A percentile compares a stretch with the other conserved stretches of the same genome.
phyloP scores from a whole-genome alignment of 2,113 vertebrate species.

The Nestor notabilis region DNA sequence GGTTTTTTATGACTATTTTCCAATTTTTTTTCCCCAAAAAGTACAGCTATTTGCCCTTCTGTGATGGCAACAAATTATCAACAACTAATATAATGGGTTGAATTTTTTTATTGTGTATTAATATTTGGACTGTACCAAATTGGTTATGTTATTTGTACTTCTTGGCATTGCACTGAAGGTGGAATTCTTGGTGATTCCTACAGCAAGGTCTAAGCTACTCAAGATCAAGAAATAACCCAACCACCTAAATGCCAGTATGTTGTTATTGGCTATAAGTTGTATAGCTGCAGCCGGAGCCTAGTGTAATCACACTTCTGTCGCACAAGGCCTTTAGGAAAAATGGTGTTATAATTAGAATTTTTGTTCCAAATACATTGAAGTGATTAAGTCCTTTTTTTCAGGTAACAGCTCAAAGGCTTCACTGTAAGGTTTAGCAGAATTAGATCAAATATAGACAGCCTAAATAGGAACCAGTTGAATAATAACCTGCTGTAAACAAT shows the following conservation, averaged over 20 bases:
- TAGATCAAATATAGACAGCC: slow-evolving; percentile 11
- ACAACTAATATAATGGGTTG: not conserved
- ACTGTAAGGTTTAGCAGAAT: not conserved
- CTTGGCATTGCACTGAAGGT: not conserved
- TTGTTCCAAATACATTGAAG: slow-evolving; percentile 13
- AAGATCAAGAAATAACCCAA: slow-evolving; percentile 22
- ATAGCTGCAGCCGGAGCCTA: slow-evolving; percentile 3
- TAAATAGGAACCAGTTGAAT: not conserved
- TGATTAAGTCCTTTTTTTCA: slow-evolving; percentile 38
- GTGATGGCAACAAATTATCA: not conserved
- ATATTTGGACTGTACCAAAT: slow-evolving; percentile 5
- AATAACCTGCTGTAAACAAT: slow-evolving; percentile 26
- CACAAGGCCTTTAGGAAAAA: slow-evolving; percentile 48
- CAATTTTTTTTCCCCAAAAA: not conserved
- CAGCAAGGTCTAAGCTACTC: slow-evolving; percentile 14
- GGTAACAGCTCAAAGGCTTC: slow-evolving; percentile 10
- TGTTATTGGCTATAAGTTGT: slow-evolving; percentile 29
- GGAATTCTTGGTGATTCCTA: not conserved
- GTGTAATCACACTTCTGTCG: slow-evolving; percentile 4
- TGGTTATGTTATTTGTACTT: not conserved
- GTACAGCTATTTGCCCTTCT: not conserved
- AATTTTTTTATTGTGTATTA: not conserved
- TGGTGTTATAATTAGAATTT: slow-evolving; percentile 44
- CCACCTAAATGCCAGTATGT: slow-evolving; percentile 25
- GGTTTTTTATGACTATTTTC: slow-evolving; percentile 9